Evolutionary conservation across 2,888 invertebrate genomes (phyloP).

Genomic region (Ligdia adustata): DNA sequence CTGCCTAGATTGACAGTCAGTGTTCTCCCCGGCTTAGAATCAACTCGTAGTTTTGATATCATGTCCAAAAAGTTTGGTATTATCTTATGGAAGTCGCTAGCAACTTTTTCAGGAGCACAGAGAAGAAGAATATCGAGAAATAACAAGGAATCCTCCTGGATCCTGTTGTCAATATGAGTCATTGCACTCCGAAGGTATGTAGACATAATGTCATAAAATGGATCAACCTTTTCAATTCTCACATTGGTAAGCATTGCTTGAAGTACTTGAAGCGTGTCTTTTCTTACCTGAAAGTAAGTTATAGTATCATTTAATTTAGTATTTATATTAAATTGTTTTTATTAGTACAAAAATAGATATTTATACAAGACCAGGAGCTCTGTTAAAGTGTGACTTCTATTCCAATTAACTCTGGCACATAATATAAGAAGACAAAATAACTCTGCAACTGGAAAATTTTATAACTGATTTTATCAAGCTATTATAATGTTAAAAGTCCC

Average conservation of each 20-base stretch:
- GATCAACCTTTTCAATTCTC: conserved; percentile 80
- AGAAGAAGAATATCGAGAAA: conserved; percentile 91
- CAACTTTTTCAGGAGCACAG: conserved; percentile 86
- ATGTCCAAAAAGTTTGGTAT: conserved; percentile 92
- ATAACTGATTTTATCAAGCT: too few species aligned
- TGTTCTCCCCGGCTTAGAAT: conserved; percentile 87
- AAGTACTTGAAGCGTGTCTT: conserved; percentile 83
- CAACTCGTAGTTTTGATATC: conserved; percentile 89
- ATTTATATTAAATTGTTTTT: too few species aligned
- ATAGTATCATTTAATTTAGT: neutral
- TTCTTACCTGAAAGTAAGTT: conserved; percentile 74
- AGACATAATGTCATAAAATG: conserved; percentile 90
- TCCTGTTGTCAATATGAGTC: conserved; percentile 92
- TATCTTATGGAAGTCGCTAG: conserved; percentile 87
- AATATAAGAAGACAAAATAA: too few species aligned
- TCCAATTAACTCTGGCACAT: too few species aligned
- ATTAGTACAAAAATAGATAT: too few species aligned
- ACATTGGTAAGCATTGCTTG: conserved; percentile 73
- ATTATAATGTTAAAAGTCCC: too few species aligned
- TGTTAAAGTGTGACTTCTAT: too few species aligned
- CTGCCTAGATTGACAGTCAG: conserved; percentile 88
- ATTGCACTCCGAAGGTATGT: conserved; percentile 94
- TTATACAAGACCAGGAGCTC: too few species aligned
- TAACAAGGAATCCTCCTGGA: conserved; percentile 93
- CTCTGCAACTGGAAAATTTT: too few species aligned